Conservation (phyloP, 2,797 vertebrate species). For the Peromyscus eremicus region DNA sequence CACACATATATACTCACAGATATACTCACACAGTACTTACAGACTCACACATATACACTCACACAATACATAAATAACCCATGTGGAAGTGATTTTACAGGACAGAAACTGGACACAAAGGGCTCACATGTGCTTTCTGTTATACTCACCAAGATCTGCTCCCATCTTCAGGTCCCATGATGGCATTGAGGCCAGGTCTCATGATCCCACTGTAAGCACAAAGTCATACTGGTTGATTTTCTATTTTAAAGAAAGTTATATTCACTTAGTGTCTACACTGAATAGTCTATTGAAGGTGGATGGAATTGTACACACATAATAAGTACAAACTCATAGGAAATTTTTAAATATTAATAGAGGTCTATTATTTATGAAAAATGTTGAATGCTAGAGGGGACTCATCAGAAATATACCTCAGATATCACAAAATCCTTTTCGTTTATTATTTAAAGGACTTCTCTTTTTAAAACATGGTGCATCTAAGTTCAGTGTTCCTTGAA, state of each 20-base stretch:
- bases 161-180: conserved; percentile 89
- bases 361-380: neutral
- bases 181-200: conserved; percentile 90
- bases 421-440: neutral
- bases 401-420: neutral
- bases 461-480: neutral
- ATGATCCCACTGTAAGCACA: conserved; percentile 88
- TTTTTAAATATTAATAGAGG: neutral
- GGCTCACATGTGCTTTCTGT: neutral
- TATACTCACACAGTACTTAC: too few species aligned
- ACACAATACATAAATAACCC: neutral
- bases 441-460: neutral
- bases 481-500: neutral
- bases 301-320: neutral
- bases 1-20: too few species aligned
- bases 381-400: neutral
- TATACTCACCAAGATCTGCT: conserved; percentile 91
- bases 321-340: neutral
- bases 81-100: neutral
- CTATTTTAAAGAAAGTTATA: neutral
- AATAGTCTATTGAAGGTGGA: neutral
- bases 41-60: neutral
- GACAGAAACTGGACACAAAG: neutral
- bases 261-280: neutral
- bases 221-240: neutral